Base-by-base conservation (phyloP, 2,888 invertebrate species). In the Leucophenga maculata region DNA sequence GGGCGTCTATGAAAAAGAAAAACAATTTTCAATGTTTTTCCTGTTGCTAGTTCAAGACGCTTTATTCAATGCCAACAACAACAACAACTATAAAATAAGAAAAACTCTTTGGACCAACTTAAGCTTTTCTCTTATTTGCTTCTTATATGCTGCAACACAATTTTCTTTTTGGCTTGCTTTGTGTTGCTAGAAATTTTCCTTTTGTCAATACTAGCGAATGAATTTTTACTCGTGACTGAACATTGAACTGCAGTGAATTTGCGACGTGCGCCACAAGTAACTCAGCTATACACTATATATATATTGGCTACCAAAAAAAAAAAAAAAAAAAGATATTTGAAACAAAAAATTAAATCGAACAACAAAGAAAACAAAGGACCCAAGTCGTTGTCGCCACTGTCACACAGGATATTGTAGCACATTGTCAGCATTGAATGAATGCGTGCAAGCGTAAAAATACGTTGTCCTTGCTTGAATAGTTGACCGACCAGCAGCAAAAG, bases 191-290 rank as follows among this genome's bases (percentile, higher is more conserved):
- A 18, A 50, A 50, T 16, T 50, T 50, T 50, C 50, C 16, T 50
- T 50, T 50, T 50, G 50, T 50, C 50, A 50, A 50, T 50, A 50
- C 3, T 18, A 50, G 50, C 50, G 13, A 18, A n/a, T 74, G 69
- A 69, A 77, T 76, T 74, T 78, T 76, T 73, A 77, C 71, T 76
- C 80, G 73, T 77, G 83, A 76, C 73, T 83, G 78, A 39, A 64
- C 16, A 20, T 26, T 57, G 57, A 31, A 31, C 22, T 57, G 39
- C 44, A 64, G 32, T 64, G 62, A 64, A 46, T 64, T 64, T 64
- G 46, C 20, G 46, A 64, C 62, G 62, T 64, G 62, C 39, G 39
- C 11, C 39, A 39, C 39, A 39, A 39, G 39, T 39, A 39, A 1
- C 39, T 39, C 9, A 39, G 39, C 8, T 39, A 39, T 39, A 11